Base-by-base conservation (phyloP, 2,797 vertebrate genomes). In the Aldrovandia affinis region DNA sequence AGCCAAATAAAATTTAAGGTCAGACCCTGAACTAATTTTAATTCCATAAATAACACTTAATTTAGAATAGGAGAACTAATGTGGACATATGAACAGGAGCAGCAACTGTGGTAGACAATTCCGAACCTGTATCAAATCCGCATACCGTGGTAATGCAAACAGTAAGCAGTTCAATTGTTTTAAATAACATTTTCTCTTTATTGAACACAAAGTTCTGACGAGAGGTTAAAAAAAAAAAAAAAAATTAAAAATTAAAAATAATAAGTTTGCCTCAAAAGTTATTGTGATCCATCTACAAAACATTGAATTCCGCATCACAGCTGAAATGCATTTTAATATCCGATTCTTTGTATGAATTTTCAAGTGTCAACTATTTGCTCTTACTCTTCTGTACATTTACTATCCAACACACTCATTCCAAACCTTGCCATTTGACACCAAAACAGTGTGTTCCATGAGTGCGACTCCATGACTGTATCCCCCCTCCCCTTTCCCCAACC, bases 131-230 rank as follows among this genome's bases (percentile, higher is more conserved):
- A 82, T 8, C 77, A 75, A 88, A 52, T 44, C 85, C 63, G 85
- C 57, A 36, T 87, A 86, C 81, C 84, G 83, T 90, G 88, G 87
- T 83, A 85, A 82, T 89, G 92, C 89, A 92, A 88, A 94, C 91
- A 93, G 90, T 90, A 91, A 92, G 91, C 89, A 90, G 87, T 77
- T 55, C 70, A 90, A 88, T 91, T 81, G 73, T 89, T 88, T 94
- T 91, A 94, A 95, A 95, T 93, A 93, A 91, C 93, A 85, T 89
- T 87, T 91, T 92, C 83, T 91, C 93, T 95, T 96, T 95, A 94
- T 95, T 95, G 85, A 88, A 91, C 87, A 91, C 91, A 86, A 91
- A 89, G 87, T 92, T 92, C 89, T 86, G 92, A 90, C 92, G 91
- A 93, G 84, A 89, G 87, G 70, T 77, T 33, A 59, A 83, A 83